Evolutionary conservation across 2,113 vertebrate genomes (phyloP).

Genomic region (Sylvia atricapilla): DNA sequence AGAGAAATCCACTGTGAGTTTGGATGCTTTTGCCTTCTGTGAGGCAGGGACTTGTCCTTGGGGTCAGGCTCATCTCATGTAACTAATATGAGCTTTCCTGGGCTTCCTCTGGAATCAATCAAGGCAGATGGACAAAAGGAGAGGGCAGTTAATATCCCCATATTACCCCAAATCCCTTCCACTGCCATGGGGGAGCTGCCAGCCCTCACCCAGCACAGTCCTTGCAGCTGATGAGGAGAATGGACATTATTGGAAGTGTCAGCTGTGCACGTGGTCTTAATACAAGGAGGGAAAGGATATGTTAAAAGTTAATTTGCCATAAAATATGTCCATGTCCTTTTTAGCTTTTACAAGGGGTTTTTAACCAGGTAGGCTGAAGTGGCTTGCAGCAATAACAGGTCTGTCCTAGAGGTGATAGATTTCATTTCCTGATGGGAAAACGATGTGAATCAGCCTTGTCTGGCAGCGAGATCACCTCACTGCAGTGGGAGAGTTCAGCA

Average conservation of each 20-base stretch:
- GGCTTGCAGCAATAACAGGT: conserved; percentile 6
- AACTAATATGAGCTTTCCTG: not conserved
- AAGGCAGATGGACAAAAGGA: not conserved
- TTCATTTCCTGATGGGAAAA: conserved; percentile 48
- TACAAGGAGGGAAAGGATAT: not conserved
- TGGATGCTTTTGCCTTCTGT: not conserved
- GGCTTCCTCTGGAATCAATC: not conserved
- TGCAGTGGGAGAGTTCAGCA: conserved; percentile 9
- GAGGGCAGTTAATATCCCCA: not conserved
- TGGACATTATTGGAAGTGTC: not conserved
- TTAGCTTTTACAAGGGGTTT: conserved; percentile 25
- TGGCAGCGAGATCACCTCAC: conserved; percentile 3
- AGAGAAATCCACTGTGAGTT: not conserved
- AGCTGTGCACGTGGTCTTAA: not conserved
- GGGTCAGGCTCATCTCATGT: not conserved
- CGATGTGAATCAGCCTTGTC: conserved; percentile 43
- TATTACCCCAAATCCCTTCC: not conserved
- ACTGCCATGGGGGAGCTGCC: not conserved
- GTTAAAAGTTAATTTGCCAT: conserved; percentile 56
- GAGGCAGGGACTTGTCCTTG: not conserved
- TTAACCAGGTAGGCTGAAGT: not conserved
- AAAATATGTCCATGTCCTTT: conserved; percentile 24
- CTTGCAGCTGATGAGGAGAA: not conserved
- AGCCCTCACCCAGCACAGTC: not conserved
- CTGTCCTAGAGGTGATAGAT: conserved; percentile 45